phyloP scores from a whole-genome alignment of 2,888 invertebrate genomes.

The Nemotelus pantherinus region DNA sequence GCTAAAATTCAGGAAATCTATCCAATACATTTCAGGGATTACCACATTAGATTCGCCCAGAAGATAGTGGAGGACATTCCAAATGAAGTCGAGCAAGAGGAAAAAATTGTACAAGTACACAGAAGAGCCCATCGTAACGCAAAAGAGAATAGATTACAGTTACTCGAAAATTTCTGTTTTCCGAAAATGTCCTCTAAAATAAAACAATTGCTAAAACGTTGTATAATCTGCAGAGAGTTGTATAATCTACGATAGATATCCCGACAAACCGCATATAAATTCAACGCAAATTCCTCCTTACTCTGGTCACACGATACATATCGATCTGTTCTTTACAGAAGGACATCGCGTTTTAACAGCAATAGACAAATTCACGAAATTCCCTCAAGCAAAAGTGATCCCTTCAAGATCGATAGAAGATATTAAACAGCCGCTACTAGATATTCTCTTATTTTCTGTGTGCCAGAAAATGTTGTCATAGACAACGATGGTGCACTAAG shows the following conservation, averaged over 20 bases:
- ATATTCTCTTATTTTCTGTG: constrained; percentile 37
- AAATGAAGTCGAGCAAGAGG: constrained; percentile 39
- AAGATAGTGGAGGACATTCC: constrained; percentile 43
- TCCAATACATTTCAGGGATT: constrained; percentile 44
- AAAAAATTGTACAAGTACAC: constrained; percentile 46
- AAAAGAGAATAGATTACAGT: constrained; percentile 40
- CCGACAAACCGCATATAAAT: constrained; percentile 18
- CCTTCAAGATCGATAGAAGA: constrained; percentile 41
- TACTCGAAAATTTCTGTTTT: constrained; percentile 39
- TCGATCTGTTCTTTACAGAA: constrained; percentile 43
- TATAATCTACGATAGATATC: constrained; percentile 46
- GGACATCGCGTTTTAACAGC: constrained; percentile 46
- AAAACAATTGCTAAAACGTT: constrained; percentile 31
- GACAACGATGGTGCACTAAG: constrained; percentile 47
- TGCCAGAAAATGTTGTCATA: constrained; percentile 40
- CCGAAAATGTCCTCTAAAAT: constrained; percentile 43
- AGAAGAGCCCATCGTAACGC: constrained; percentile 47
- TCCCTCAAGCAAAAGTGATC: constrained; percentile 9
- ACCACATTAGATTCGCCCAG: constrained; percentile 42
- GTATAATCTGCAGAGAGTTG: constrained; percentile 36
- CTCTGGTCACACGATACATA: constrained; percentile 33
- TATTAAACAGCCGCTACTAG: constrained; percentile 29
- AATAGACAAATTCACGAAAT: constrained; percentile 49
- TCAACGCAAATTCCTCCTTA: constrained; percentile 35
- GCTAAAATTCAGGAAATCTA: constrained; percentile 46